Percentiles rank a stretch among this genome's conserved stretches.
Conservation (phyloP, 2,113 vertebrate genomes). For the Trematomus loennbergii region DNA sequence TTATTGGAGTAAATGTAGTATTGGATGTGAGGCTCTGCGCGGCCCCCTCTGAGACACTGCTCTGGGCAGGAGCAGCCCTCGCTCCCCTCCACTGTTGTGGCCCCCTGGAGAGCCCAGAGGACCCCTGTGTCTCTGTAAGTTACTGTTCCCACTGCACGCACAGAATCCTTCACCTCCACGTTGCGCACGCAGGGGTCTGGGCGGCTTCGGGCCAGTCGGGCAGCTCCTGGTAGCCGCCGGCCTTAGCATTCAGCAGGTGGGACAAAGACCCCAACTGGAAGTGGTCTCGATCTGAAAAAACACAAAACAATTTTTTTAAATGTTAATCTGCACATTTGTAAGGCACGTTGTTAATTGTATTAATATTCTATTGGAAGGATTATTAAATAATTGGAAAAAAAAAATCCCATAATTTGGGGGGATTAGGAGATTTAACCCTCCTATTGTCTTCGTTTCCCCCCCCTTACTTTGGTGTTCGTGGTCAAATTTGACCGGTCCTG, state of each 20-base stretch:
- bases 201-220: constrained; percentile 96
- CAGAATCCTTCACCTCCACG: constrained; percentile 95
- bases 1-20: constrained; percentile 63
- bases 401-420: too few species aligned
- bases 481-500: too few species aligned
- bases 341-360: neutral
- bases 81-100: constrained; percentile 57
- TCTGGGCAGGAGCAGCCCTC: constrained; percentile 68
- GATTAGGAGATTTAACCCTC: too few species aligned
- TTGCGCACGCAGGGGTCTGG: constrained; percentile 97
- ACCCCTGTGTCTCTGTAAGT: constrained; percentile 79
- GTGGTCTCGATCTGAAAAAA: constrained; percentile 92
- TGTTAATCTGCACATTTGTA: neutral
- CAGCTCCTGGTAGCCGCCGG: constrained; percentile 97
- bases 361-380: neutral
- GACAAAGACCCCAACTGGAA: constrained; percentile 98
- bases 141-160: constrained; percentile 88
- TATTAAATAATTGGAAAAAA: too few species aligned
- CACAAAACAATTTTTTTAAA: too few species aligned
- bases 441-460: too few species aligned
- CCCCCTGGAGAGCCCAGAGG: constrained; percentile 60
- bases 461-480: too few species aligned
- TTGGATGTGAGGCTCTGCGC: constrained; percentile 46
- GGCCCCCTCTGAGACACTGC: constrained; percentile 69
- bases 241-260: constrained; percentile 96